Conservation (phyloP, 2,888 invertebrate genomes). For the Allolobophora icterica region DNA sequence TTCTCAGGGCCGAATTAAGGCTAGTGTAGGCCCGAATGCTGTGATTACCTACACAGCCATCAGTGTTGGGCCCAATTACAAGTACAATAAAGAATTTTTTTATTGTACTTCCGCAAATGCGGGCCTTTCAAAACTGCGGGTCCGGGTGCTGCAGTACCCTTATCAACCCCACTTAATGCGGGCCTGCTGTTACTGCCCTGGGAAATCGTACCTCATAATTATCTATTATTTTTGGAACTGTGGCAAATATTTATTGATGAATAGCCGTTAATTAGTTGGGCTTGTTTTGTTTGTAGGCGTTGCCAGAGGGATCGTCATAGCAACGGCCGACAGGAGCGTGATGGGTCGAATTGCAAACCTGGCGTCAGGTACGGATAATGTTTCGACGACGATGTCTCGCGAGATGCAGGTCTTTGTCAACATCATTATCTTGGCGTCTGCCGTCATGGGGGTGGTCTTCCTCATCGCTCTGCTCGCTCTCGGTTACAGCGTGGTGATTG, state of each 20-base stretch:
- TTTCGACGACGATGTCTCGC: conserved; percentile 26
- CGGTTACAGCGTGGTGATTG: conserved; percentile 29
- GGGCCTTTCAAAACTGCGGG: no score
- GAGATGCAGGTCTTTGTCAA: conserved; percentile 38
- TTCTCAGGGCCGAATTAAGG: no score
- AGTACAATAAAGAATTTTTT: no score
- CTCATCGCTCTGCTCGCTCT: conserved; percentile 28
- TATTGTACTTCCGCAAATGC: no score
- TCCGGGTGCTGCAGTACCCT: no score
- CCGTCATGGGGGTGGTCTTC: conserved; percentile 25
- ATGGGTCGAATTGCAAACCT: conserved; percentile 41
- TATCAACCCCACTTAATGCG: no score
- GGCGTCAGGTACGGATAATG: conserved; percentile 29
- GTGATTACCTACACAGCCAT: no score
- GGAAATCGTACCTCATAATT: neutral
- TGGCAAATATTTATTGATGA: neutral
- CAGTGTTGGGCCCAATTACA: no score
- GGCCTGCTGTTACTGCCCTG: no score
- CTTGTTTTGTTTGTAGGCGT: conserved; percentile 19
- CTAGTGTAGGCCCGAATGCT: no score
- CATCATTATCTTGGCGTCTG: conserved; percentile 34
- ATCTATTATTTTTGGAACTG: neutral
- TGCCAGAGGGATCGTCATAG: conserved; percentile 36
- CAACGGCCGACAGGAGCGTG: conserved; percentile 36
- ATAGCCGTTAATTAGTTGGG: neutral